Conservation (phyloP, 2,113 vertebrate genomes). For the Zosterops japonicus region DNA sequence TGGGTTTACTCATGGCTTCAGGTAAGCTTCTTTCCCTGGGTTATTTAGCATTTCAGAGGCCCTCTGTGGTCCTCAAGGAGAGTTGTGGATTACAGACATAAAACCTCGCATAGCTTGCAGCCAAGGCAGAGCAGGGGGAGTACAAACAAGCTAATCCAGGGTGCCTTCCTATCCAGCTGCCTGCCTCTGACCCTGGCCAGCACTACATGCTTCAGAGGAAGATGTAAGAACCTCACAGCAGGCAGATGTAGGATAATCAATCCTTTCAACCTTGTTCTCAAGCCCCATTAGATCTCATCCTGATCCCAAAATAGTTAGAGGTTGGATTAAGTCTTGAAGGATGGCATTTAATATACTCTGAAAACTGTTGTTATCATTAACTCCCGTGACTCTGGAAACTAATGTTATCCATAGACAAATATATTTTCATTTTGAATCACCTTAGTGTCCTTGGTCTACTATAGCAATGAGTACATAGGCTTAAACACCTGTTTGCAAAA, state of each 20-base stretch:
- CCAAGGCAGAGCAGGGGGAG: slow-evolving; percentile 26
- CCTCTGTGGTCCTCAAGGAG: slow-evolving; percentile 36
- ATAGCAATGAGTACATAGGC: not conserved
- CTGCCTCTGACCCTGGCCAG: slow-evolving; percentile 32
- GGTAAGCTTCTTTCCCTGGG: slow-evolving; percentile 62
- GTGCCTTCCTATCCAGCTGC: slow-evolving; percentile 7
- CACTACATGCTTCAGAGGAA: slow-evolving; percentile 17
- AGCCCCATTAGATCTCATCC: slow-evolving; percentile 30
- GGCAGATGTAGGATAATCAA: slow-evolving; percentile 45
- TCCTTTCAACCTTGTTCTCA: slow-evolving; percentile 55
- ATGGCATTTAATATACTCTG: slow-evolving; percentile 42
- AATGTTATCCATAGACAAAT: slow-evolving; percentile 5
- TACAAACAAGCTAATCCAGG: slow-evolving; percentile 52
- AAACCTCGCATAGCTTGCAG: slow-evolving; percentile 36
- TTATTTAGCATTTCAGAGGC: slow-evolving; percentile 59
- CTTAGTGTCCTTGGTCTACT: slow-evolving; percentile 28
- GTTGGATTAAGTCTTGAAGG: slow-evolving; percentile 46
- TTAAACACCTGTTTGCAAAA: slow-evolving; percentile 24
- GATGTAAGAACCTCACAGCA: slow-evolving; percentile 42
- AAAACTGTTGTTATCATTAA: slow-evolving; percentile 43
- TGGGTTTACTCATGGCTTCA: slow-evolving; percentile 57
- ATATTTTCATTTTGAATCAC: slow-evolving; percentile 32
- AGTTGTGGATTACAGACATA: slow-evolving; percentile 49
- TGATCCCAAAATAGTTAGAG: slow-evolving; percentile 47
- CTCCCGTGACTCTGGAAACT: slow-evolving; percentile 13